These are phyloP conservation scores for Plagodis dolabraria DNA, from an alignment of 2,888 invertebrate genomes.

Conservation along the genomic window DNA sequence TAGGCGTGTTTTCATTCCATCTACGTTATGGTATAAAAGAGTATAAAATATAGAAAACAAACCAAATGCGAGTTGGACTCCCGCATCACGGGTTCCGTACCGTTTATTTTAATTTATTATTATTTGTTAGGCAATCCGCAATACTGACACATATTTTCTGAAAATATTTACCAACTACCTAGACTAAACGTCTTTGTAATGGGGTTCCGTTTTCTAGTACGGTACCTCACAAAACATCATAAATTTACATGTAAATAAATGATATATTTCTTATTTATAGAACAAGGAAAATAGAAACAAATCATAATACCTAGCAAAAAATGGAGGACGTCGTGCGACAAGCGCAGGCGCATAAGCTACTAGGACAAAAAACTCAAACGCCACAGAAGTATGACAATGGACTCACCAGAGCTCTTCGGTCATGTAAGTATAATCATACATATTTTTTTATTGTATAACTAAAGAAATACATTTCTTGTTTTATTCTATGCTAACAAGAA, in stretches of 20 bases:
- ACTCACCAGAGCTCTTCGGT: conserved; percentile 63
- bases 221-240: neutral
- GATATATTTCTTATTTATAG: conserved; percentile 6
- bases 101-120: no score
- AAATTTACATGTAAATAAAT: neutral
- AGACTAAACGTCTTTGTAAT: no score
- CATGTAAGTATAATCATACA: conserved; percentile 62
- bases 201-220: no score
- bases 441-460: neutral
- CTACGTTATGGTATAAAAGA: no score
- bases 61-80: no score
- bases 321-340: conserved; percentile 61
- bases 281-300: neutral
- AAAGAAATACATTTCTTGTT: neutral
- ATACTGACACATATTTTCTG: no score
- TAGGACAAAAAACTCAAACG: conserved; percentile 62
- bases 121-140: no score
- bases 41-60: no score
- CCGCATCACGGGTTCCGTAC: no score
- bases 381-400: conserved; percentile 60
- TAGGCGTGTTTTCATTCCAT: no score
- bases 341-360: conserved; percentile 71
- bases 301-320: conserved; percentile 16
- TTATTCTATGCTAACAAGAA: neutral
- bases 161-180: no score